Conservation (phyloP, 2,888 invertebrate species). For the Harmothoe impar region DNA sequence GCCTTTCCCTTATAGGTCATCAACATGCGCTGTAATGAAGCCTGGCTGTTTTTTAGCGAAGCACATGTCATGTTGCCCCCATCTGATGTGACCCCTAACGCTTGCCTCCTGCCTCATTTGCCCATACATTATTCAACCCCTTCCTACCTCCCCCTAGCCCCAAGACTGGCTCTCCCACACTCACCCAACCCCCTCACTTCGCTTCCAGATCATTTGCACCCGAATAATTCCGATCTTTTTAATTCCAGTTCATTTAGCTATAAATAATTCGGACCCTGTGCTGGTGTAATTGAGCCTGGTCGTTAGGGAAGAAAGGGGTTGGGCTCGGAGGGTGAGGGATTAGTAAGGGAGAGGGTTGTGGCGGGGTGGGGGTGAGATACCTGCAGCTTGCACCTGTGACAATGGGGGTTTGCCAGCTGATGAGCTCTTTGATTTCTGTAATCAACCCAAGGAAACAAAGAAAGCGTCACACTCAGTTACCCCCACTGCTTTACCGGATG, state of each 20-base stretch:
- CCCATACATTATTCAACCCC: constrained; percentile 13
- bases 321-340: neutral
- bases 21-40: constrained; percentile 16
- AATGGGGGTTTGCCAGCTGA: neutral
- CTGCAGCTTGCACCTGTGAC: neutral
- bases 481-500: neutral
- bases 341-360: neutral
- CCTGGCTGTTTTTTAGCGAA: neutral
- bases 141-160: neutral
- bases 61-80: neutral
- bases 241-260: constrained; percentile 31
- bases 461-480: neutral
- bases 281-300: constrained; percentile 9
- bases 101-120: constrained; percentile 26
- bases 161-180: neutral
- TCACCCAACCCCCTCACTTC: neutral
- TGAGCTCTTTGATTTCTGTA: constrained; percentile 22
- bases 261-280: constrained; percentile 27
- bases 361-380: neutral
- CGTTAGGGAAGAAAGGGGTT: neutral
- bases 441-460: neutral
- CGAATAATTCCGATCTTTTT: constrained; percentile 33
- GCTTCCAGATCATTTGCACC: constrained; percentile 45
- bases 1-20: constrained; percentile 22
- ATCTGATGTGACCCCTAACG: neutral